A percentile compares a stretch with the other conserved stretches of the same genome.
Evolutionary conservation across 2,113 vertebrate species (phyloP).

Genomic region (Syngnathoides biaculeatus): DNA sequence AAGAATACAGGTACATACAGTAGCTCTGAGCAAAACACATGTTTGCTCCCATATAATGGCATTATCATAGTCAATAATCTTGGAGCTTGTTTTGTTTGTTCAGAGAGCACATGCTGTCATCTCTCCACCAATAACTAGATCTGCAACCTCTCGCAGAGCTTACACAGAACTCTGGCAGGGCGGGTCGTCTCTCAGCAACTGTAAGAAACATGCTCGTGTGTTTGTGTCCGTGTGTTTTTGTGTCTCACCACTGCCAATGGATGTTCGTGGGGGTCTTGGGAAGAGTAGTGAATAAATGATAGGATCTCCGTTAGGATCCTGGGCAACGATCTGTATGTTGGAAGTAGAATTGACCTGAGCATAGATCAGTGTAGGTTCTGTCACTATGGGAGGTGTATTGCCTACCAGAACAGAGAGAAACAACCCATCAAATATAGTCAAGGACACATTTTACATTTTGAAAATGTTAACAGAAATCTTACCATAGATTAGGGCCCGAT

Average conservation of each 20-base stretch:
- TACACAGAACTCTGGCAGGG: no score
- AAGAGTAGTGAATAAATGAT: slow-evolving; percentile 70
- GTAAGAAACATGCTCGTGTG: background rate
- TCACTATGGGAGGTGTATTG: slow-evolving; percentile 74
- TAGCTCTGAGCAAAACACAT: no score
- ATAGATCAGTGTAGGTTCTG: slow-evolving; percentile 66
- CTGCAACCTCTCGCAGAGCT: no score
- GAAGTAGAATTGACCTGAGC: slow-evolving; percentile 63
- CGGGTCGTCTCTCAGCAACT: background rate
- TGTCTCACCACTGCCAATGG: slow-evolving; percentile 67
- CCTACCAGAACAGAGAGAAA: slow-evolving; percentile 50
- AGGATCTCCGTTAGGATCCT: slow-evolving; percentile 72
- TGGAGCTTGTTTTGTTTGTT: background rate
- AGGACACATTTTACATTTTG: background rate
- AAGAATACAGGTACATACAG: no score
- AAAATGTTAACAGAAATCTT: slow-evolving; percentile 6
- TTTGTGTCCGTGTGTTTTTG: slow-evolving; percentile 9
- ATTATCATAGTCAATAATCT: background rate
- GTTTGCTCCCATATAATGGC: no score
- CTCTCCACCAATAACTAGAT: no score
- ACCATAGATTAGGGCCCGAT: slow-evolving; percentile 62
- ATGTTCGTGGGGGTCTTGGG: slow-evolving; percentile 63
- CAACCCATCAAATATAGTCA: slow-evolving; percentile 10
- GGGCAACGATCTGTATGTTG: slow-evolving; percentile 57
- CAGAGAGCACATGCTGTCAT: no score